phyloP scores from a whole-genome alignment of 1,140 invertebrate genomes.

The Antheraea pernyi region DNA sequence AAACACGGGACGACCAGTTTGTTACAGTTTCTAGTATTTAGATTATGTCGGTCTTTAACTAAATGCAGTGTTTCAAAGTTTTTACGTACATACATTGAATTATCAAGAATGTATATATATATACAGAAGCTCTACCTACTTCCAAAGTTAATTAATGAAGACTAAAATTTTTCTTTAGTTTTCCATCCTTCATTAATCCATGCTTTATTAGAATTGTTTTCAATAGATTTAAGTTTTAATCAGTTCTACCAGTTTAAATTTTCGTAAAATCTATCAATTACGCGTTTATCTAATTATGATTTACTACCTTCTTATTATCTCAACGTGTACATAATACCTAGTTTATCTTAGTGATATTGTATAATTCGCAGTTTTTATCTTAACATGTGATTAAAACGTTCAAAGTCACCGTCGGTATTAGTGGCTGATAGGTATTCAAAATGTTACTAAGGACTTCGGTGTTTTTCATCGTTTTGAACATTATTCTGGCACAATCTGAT shows the following conservation, averaged over 20 bases:
- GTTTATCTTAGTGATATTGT: background rate
- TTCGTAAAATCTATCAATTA: background rate
- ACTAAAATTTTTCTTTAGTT: too few species aligned
- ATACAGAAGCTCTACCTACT: too few species aligned
- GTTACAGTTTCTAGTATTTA: too few species aligned
- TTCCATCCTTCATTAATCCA: too few species aligned
- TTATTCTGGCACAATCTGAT: slow-evolving; percentile 34
- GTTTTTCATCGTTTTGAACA: slow-evolving; percentile 24
- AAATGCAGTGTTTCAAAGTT: too few species aligned
- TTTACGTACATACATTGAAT: too few species aligned
- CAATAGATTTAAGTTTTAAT: too few species aligned
- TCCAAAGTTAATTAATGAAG: too few species aligned
- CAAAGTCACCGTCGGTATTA: background rate
- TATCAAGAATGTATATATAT: too few species aligned
- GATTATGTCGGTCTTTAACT: too few species aligned
- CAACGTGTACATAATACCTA: background rate
- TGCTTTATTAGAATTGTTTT: too few species aligned
- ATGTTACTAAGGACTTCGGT: background rate
- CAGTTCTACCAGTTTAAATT: background rate
- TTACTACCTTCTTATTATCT: background rate
- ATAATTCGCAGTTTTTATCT: background rate
- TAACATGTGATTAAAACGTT: background rate
- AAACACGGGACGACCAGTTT: too few species aligned
- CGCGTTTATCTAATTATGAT: background rate
- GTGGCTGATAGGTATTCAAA: background rate